Conservation (phyloP, 37 sponge, comb jelly and placozoan species). For the Geodia barretti region DNA sequence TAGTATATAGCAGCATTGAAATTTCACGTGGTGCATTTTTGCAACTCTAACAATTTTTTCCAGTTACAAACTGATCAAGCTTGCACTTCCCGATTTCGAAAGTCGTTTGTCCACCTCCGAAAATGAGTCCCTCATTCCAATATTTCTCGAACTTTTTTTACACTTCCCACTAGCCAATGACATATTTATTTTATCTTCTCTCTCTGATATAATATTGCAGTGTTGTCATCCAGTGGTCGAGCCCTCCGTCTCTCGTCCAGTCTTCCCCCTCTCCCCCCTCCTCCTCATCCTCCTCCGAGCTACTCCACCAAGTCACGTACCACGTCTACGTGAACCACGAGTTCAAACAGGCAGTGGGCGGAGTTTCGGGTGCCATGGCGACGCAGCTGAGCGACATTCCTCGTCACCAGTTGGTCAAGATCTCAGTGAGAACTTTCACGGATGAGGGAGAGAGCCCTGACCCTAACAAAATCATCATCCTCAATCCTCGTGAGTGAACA, state of each 20-base stretch:
- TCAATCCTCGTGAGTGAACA: conserved; percentile 60
- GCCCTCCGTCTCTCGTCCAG: background rate
- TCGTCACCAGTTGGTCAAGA: conserved; percentile 47
- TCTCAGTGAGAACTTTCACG: conserved; percentile 33
- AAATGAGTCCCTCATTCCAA: no score
- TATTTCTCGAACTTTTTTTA: no score
- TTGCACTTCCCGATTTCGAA: no score
- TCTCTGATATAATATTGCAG: no score
- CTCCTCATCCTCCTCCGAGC: conserved; percentile 1
- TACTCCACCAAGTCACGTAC: conserved; percentile 21
- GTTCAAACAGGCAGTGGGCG: conserved; percentile 15
- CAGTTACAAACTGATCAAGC: no score
- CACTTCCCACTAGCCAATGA: no score
- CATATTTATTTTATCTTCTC: background rate
- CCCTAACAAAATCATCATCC: conserved; percentile 19
- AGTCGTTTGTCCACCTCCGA: no score
- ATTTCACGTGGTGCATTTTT: no score
- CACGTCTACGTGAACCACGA: conserved; percentile 45
- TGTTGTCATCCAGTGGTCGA: conserved; percentile 43
- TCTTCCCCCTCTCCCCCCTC: background rate
- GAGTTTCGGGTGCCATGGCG: background rate
- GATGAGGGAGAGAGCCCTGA: conserved; percentile 47
- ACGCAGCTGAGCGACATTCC: conserved; percentile 38
- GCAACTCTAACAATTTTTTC: no score
- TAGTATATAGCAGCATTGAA: no score